A percentile compares a stretch with the other conserved stretches of the same genome.
phyloP scores from a whole-genome alignment of 1,140 invertebrate genomes.

The Calliopsis andreniformis region DNA sequence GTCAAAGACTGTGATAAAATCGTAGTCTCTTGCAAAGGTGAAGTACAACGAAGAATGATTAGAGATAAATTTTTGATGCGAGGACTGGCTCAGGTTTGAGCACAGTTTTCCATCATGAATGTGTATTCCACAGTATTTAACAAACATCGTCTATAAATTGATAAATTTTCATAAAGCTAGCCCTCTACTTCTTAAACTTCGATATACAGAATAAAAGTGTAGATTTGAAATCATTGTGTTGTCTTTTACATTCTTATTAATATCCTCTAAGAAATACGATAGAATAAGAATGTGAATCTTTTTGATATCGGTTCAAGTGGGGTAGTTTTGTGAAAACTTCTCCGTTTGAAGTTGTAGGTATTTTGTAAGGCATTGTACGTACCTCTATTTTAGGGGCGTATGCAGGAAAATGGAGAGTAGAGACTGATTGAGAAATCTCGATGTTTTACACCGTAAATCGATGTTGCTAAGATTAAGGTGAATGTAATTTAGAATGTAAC shows the following conservation, averaged over 20 bases:
- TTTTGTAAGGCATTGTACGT: too few relatives aligned
- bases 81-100: not conserved
- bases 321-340: not conserved
- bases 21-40: constrained; percentile 59
- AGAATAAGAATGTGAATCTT: not conserved
- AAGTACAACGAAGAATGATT: constrained; percentile 61
- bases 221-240: too few relatives aligned
- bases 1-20: constrained; percentile 65
- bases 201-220: not conserved
- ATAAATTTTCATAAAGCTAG: constrained; percentile 19
- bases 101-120: not conserved
- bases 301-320: not conserved
- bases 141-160: not conserved
- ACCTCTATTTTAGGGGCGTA: not conserved
- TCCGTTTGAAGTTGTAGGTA: not conserved
- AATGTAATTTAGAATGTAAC: constrained; percentile 16
- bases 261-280: not conserved
- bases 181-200: not conserved
- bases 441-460: constrained; percentile 7
- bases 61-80: constrained; percentile 36
- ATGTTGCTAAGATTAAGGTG: constrained; percentile 43
- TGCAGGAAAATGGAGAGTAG: not conserved
- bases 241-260: not conserved
- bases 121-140: constrained; percentile 17
- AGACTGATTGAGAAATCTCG: constrained; percentile 16